Percentiles rank a stretch among this genome's conserved stretches.
Conservation (phyloP, 2,888 invertebrate genomes). For the Phengaris arion region DNA sequence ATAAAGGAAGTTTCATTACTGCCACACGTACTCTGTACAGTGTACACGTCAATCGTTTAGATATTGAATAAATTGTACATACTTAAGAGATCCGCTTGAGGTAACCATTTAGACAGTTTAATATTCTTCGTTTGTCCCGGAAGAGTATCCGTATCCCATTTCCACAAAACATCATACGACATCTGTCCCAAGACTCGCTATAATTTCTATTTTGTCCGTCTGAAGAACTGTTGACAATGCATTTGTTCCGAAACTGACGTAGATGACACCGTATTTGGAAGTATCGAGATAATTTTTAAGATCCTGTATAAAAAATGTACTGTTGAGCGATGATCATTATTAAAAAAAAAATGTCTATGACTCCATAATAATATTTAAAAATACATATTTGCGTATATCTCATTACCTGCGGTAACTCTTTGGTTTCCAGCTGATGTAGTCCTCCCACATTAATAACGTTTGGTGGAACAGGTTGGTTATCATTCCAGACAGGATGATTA, state of each 20-base stretch:
- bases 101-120: conserved; percentile 53
- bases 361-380: no score
- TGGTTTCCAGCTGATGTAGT: conserved; percentile 13
- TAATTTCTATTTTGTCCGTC: neutral
- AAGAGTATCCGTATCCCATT: conserved; percentile 50
- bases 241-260: conserved; percentile 54
- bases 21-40: no score
- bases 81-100: conserved; percentile 51
- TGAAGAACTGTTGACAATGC: conserved; percentile 32
- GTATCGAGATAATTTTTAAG: conserved; percentile 47
- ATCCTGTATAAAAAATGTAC: conserved; percentile 40
- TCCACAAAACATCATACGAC: conserved; percentile 52
- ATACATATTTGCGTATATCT: no score
- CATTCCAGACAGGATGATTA: conserved; percentile 12
- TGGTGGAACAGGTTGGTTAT: conserved; percentile 31
- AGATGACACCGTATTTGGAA: conserved; percentile 51
- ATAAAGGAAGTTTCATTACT: no score
- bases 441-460: conserved; percentile 21
- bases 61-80: conserved; percentile 36
- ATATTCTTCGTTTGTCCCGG: conserved; percentile 48
- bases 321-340: no score
- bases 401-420: conserved; percentile 25
- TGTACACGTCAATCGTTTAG: no score
- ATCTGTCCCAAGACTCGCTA: conserved; percentile 6
- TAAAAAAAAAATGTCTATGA: no score